These are phyloP conservation scores for Sebastes steindachneri DNA, from an alignment of 2,797 vertebrate species.

Conservation along the genomic window DNA sequence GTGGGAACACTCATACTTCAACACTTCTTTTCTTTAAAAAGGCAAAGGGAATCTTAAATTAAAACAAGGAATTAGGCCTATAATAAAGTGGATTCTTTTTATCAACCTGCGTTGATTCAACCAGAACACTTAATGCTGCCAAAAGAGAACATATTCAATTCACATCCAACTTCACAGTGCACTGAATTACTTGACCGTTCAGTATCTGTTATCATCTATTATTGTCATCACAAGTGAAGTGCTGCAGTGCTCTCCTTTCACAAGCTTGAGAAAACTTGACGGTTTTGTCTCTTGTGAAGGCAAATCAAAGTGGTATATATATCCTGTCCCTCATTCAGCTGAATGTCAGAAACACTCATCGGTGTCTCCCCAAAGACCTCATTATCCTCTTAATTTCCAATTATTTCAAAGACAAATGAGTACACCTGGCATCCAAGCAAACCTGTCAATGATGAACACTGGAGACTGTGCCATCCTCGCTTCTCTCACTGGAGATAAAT, in stretches of 20 bases:
- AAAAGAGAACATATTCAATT: background rate
- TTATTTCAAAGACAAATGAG: constrained; percentile 80
- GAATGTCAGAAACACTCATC: constrained; percentile 62
- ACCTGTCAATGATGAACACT: constrained; percentile 60
- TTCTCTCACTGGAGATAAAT: constrained; percentile 49
- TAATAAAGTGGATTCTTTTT: background rate
- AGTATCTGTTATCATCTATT: background rate
- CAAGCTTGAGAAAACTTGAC: background rate
- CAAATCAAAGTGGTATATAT: constrained; percentile 54
- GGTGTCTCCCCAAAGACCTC: constrained; percentile 74
- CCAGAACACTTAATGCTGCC: background rate
- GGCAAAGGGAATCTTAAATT: background rate
- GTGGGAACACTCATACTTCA: background rate
- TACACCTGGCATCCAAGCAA: constrained; percentile 67
- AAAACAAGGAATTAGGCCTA: background rate
- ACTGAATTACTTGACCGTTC: background rate
- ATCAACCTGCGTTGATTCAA: background rate
- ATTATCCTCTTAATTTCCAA: constrained; percentile 81
- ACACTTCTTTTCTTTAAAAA: background rate
- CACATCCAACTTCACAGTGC: background rate
- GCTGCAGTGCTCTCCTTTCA: constrained; percentile 11
- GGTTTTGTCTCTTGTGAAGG: constrained; percentile 42
- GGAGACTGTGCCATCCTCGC: constrained; percentile 45
- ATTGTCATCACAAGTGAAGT: constrained; percentile 14
- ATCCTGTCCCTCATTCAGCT: constrained; percentile 61